Percentiles rank a stretch among this genome's conserved stretches.
Evolutionary conservation across 2,888 invertebrate genomes (phyloP).

Genomic region (Gymnoscelis rufifasciata): DNA sequence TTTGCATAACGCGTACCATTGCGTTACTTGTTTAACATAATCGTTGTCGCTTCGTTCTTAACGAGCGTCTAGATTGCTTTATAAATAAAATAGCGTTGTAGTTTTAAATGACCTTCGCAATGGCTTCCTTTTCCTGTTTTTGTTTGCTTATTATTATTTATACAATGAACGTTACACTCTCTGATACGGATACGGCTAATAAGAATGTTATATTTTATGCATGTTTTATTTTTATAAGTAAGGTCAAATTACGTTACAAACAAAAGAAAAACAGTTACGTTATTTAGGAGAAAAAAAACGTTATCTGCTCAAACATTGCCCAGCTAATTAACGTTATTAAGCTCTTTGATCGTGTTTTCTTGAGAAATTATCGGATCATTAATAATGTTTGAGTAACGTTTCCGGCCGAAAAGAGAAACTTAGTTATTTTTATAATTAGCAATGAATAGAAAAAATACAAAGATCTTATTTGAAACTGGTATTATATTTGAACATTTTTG

Average conservation of each 20-base stretch:
- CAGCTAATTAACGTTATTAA: constrained; percentile 26
- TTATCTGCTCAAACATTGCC: constrained; percentile 22
- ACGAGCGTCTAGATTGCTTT: constrained; percentile 31
- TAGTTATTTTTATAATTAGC: constrained; percentile 13
- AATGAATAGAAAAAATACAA: not conserved
- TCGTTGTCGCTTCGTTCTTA: constrained; percentile 31
- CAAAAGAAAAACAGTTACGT: not conserved
- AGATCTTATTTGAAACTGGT: too few relatives aligned
- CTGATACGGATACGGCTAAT: not conserved
- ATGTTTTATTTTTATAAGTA: too few relatives aligned
- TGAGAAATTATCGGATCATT: constrained; percentile 17
- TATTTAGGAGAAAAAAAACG: constrained; percentile 5
- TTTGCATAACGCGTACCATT: constrained; percentile 25
- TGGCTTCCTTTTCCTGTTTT: constrained; percentile 23
- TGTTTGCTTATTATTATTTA: constrained; percentile 9
- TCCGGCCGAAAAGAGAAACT: constrained; percentile 21
- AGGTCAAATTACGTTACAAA: not conserved
- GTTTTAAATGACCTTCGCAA: constrained; percentile 21
- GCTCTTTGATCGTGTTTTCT: constrained; percentile 20
- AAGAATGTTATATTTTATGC: too few relatives aligned
- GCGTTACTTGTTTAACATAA: constrained; percentile 32
- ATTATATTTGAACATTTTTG: too few relatives aligned
- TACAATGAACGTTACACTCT: constrained; percentile 4
- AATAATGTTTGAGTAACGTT: constrained; percentile 15
- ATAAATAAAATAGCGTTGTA: constrained; percentile 22